phyloP scores from a whole-genome alignment of 64 coral and sea anemone genomes.

The Porites lutea region DNA sequence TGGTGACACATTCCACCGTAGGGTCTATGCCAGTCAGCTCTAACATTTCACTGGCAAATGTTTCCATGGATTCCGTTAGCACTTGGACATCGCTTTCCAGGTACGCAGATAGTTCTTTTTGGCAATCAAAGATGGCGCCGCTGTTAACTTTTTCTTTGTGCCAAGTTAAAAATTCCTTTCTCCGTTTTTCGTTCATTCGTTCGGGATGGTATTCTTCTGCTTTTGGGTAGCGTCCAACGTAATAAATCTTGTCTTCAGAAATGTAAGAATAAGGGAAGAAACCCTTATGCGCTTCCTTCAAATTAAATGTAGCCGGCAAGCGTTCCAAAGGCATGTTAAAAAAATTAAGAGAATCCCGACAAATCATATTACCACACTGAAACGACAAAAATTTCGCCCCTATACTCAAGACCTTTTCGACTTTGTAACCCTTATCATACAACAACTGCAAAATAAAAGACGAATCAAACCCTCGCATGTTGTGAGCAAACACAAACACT shows the following conservation, averaged over 20 bases:
- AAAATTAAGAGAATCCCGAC: neutral
- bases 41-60: neutral
- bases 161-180: neutral
- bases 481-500: too few species aligned
- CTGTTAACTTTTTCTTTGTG: neutral
- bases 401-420: neutral
- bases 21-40: neutral
- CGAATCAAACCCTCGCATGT: too few species aligned
- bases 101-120: conserved; percentile 20
- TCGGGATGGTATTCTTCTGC: neutral
- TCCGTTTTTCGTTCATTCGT: neutral
- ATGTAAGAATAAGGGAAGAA: conserved; percentile 72
- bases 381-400: neutral
- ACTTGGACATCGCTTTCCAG: conserved; percentile 18
- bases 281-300: conserved; percentile 20
- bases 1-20: neutral
- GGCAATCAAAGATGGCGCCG: neutral
- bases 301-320: conserved; percentile 41
- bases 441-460: too few species aligned
- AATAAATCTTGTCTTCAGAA: neutral
- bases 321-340: neutral
- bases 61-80: neutral
- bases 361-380: neutral
- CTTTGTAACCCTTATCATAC: too few species aligned
- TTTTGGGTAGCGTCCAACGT: neutral